Base-by-base conservation (phyloP, 2,888 invertebrate genomes). In the Incurvaria masculella region DNA sequence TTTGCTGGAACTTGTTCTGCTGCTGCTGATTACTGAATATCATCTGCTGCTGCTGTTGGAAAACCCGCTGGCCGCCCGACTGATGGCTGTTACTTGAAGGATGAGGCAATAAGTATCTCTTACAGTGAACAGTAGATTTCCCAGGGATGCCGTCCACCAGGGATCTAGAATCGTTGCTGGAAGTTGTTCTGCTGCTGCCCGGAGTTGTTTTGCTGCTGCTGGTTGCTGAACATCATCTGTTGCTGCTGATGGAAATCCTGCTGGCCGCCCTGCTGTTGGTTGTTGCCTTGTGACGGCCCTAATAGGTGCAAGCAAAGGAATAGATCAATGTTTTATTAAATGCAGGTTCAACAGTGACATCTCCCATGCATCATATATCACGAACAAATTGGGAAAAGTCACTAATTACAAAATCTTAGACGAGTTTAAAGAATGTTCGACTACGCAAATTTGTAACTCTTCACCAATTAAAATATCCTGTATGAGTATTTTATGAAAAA, bases 141-240 rank as follows among this genome's bases (percentile, higher is more conserved):
- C n/a, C n/a, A n/a, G n/a, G n/a, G n/a, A n/a, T n/a, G n/a, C n/a
- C n/a, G n/a, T n/a, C 18, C 55, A 54, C 40, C 54, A 52, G 21
- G 54, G n/a, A n/a, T n/a, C n/a, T 61, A 85, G 68, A 87, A 88
- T 55, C 87, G 72, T 61, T 87, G 87, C 60, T 86, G 87, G 59
- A 87, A 88, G 62, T 84, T 87, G 52, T 82, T 82, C 58, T 87
- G 87, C 61, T 83, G 82, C 55, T 86, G 86, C n/a, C 55, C 53
- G 16, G 66, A 62, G 21, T 58, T 63, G 40, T 60, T 65, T n/a
- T 74, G 75, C 51, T 81, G 81, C 55, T 81, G 79, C 56, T 79
- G 78, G 44, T 80, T 81, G 41, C 83, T 85, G 62, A 86, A 85
- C 85, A 87, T 86, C 81, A 87, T 87, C 62, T 86, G 86, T 61